Conservation (phyloP, 2,797 vertebrate genomes). For the Toxotes lorentzi region DNA sequence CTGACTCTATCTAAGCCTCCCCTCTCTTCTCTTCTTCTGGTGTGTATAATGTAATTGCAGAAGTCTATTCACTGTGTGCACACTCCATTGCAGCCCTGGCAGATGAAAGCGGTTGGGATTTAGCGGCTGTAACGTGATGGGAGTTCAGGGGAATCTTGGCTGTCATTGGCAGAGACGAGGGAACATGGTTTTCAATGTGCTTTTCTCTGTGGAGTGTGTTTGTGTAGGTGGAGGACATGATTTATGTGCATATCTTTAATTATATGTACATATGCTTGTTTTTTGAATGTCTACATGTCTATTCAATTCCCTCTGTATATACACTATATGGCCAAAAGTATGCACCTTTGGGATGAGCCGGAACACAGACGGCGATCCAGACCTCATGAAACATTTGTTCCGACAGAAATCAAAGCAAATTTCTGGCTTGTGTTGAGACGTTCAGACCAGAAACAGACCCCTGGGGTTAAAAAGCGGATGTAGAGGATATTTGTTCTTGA, state of each 20-base stretch:
- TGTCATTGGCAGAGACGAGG: slow-evolving; percentile 43
- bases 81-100: slow-evolving; percentile 17
- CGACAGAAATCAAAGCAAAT: no score
- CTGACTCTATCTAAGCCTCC: slow-evolving; percentile 52
- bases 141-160: slow-evolving; percentile 21
- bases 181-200: slow-evolving; percentile 34
- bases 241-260: slow-evolving; percentile 19
- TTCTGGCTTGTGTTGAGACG: neutral
- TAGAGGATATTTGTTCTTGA: no score
- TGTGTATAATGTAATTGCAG: slow-evolving; percentile 53
- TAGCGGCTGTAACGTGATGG: slow-evolving; percentile 44
- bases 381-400: no score
- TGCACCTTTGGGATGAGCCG: no score
- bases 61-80: slow-evolving; percentile 43
- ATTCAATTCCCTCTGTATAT: neutral
- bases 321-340: neutral
- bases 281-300: slow-evolving; percentile 4
- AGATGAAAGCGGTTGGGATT: slow-evolving; percentile 65
- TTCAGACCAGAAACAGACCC: no score
- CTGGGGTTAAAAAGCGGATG: no score
- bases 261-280: slow-evolving; percentile 17
- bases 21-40: slow-evolving; percentile 36
- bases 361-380: no score
- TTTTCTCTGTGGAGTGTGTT: slow-evolving; percentile 15
- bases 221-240: slow-evolving; percentile 35